Evolutionary conservation across 2,797 vertebrate genomes (phyloP).

Genomic region (Parotocinclus haroldoi): DNA sequence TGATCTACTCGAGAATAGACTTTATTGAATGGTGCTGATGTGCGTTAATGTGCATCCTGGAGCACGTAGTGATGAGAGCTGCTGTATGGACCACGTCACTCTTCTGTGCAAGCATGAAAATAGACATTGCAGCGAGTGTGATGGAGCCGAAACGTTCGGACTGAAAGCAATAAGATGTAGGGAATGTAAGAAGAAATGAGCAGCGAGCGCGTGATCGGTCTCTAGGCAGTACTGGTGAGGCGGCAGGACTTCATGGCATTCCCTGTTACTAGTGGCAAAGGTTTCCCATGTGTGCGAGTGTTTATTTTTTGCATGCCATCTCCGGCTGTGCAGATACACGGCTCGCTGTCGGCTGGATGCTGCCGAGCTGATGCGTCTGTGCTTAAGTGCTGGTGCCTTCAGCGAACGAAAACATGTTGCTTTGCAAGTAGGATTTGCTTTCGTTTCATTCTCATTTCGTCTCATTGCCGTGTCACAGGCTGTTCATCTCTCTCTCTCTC

Average conservation of each 20-base stretch:
- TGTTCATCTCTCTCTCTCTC: background rate
- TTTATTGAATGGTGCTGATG: slow-evolving; percentile 72
- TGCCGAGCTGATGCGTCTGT: no score
- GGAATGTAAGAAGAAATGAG: no score
- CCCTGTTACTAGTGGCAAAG: slow-evolving; percentile 2
- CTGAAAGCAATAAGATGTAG: background rate
- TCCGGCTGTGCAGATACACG: background rate
- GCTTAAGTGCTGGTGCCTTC: no score
- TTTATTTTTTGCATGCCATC: background rate
- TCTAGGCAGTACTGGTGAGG: slow-evolving; percentile 1
- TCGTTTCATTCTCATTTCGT: no score
- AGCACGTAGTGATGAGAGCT: no score
- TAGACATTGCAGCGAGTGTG: slow-evolving; percentile 9
- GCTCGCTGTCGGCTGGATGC: no score
- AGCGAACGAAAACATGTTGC: no score
- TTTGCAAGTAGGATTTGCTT: background rate
- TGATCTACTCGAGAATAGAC: slow-evolving; percentile 31
- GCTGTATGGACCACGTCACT: no score
- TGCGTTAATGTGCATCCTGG: slow-evolving; percentile 43
- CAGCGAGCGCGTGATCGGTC: no score
- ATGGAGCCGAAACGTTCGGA: slow-evolving; percentile 26
- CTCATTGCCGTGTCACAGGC: no score
- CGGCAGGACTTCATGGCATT: background rate
- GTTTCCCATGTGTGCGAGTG: background rate
- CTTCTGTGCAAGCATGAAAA: no score